Percentiles rank a stretch among this genome's conserved stretches.
phyloP scores from a whole-genome alignment of 2,888 invertebrate genomes.

The Halictus quadricinctus region DNA sequence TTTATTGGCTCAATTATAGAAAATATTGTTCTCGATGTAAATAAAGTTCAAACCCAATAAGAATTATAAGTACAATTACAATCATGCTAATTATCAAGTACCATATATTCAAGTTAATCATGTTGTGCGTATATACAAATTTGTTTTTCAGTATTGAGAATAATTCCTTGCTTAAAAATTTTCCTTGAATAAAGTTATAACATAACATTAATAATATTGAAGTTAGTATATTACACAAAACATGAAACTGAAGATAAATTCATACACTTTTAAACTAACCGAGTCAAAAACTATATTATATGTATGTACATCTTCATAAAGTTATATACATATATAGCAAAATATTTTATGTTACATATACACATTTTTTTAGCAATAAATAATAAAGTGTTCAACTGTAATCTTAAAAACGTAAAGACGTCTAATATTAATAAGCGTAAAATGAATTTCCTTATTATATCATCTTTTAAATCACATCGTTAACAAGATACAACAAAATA shows the following conservation, averaged over 20 bases:
- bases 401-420: neutral
- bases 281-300: slow-evolving; percentile 9
- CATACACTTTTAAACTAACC: slow-evolving; percentile 3
- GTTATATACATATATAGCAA: neutral
- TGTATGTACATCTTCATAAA: neutral
- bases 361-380: neutral
- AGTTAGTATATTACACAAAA: slow-evolving; percentile 37
- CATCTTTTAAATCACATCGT: slow-evolving; percentile 25
- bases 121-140: slow-evolving; percentile 26
- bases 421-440: slow-evolving; percentile 66
- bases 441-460: slow-evolving; percentile 40
- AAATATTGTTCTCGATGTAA: slow-evolving; percentile 76
- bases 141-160: slow-evolving; percentile 10
- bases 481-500: slow-evolving; percentile 24
- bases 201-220: slow-evolving; percentile 34
- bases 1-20: slow-evolving; percentile 48
- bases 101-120: slow-evolving; percentile 38
- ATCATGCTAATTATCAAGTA: slow-evolving; percentile 45
- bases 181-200: slow-evolving; percentile 12
- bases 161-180: slow-evolving; percentile 1
- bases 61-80: slow-evolving; percentile 60
- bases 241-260: slow-evolving; percentile 26
- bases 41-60: slow-evolving; percentile 75
- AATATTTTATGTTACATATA: neutral
- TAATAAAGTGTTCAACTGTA: neutral